Base-by-base conservation (phyloP, 2,888 invertebrate genomes). In the Magallana nippona region DNA sequence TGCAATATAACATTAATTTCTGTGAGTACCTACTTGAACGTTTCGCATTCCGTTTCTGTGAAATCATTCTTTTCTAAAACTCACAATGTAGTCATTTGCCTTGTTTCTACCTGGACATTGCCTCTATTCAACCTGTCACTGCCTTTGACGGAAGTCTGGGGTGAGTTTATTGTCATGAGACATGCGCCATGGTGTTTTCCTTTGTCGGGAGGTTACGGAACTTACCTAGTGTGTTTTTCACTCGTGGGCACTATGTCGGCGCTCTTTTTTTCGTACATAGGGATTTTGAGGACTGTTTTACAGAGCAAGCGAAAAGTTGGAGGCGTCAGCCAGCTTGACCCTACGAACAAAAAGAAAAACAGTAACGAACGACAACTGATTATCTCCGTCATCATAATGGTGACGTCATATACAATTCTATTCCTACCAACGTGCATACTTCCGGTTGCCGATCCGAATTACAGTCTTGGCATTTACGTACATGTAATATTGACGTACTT, bases 111-210 rank as follows among this genome's bases (percentile, higher is more conserved):
- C 1, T 78, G 78, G 78, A 2, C 55, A 5, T 19, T 78, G 22
- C 78, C 78, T 44, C n/a, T 78, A 19, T 17, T 55, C 1, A 55
- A 55, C 17, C 17, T 78, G 22, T 55, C 11, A 10, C 17, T 78
- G n/a, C 78, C 78, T 78, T 55, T 78, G 56, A 78, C n/a, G 15
- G 78, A 78, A 56, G 8, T 56, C 19, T 78, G 78, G 78, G 78
- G 78, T 17, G 19, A 78, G 55, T 78, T 78, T 15, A n/a, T 11
- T 10, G n/a, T 55, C 13, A 19, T 55, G 19, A 44, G 0, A 3
- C 55, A 78, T n/a, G 13, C 17, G n/a, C 55, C 56, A 1, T 78
- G 55, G 55, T 78, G 78, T 56, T 55, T 55, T 10, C 78, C 78
- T 10, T 44, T 55, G 17, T 11, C 11, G 11, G 78, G 56, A 15